Conservation (phyloP, 2,797 vertebrate species). For the Meriones psammophilus region DNA sequence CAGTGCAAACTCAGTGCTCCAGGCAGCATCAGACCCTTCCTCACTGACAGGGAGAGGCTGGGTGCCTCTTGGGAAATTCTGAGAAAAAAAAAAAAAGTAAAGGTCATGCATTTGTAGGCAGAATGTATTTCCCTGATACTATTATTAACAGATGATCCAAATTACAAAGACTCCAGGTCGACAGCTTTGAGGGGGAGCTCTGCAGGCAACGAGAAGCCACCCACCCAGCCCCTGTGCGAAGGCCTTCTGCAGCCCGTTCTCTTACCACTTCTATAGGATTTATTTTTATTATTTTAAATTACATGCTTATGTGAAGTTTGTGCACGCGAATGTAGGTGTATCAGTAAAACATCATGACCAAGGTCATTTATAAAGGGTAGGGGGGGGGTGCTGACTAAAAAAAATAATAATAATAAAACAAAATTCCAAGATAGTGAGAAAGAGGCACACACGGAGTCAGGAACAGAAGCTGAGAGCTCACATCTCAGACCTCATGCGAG, state of each 20-base stretch:
- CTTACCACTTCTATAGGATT: background rate
- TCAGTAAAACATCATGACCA: background rate
- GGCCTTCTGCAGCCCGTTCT: background rate
- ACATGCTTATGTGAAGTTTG: background rate
- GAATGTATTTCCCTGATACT: slow-evolving; percentile 75
- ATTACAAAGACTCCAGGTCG: slow-evolving; percentile 45
- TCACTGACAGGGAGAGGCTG: slow-evolving; percentile 69
- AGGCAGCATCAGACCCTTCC: slow-evolving; percentile 45
- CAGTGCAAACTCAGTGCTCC: slow-evolving; percentile 73
- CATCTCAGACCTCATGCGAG: background rate
- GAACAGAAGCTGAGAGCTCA: background rate
- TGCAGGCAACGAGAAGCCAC: background rate
- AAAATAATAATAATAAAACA: background rate
- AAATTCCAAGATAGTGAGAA: background rate
- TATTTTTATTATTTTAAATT: background rate
- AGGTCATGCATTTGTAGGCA: slow-evolving; percentile 81
- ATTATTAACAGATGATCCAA: slow-evolving; percentile 59
- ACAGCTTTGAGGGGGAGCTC: background rate
- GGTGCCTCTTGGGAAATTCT: slow-evolving; percentile 75
- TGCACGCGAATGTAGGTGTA: background rate
- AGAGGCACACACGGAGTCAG: background rate
- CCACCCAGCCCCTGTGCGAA: background rate
- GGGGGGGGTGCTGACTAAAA: background rate
- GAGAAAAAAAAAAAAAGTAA: slow-evolving; percentile 73
- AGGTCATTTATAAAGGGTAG: background rate